Percentiles rank a stretch among this genome's conserved stretches.
These are phyloP conservation scores for Neolamprologus toae DNA, from an alignment of 2,113 vertebrate species.

Conservation along the genomic window DNA sequence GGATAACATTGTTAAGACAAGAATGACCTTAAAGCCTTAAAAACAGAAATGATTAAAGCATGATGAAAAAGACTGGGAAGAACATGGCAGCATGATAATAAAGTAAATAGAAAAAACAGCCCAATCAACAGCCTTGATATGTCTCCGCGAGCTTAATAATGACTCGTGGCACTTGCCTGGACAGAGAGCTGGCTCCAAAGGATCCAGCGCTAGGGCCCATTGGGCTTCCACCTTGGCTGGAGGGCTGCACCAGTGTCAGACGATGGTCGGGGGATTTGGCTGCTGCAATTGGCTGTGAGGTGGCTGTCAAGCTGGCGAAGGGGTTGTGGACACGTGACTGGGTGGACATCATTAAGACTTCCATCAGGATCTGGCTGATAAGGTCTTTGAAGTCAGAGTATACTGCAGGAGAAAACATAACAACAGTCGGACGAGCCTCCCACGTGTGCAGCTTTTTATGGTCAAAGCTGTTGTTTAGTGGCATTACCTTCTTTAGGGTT, in stretches of 20 bases:
- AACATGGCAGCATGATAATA: not conserved
- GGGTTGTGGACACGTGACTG: conserved; percentile 91
- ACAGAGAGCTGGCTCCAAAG: conserved; percentile 88
- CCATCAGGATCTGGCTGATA: conserved; percentile 97
- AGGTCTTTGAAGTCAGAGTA: conserved; percentile 97
- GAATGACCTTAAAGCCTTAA: not conserved
- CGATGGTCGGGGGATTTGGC: conserved; percentile 87
- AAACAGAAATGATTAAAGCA: not conserved
- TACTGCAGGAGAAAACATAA: conserved; percentile 63
- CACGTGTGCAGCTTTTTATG: not conserved
- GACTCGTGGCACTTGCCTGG: conserved; percentile 79
- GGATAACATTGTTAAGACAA: conserved; percentile 64
- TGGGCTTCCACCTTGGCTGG: conserved; percentile 85
- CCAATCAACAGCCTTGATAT: not conserved
- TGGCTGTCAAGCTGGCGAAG: conserved; percentile 94
- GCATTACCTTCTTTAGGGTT: conserved; percentile 86
- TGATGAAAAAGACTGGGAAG: not conserved
- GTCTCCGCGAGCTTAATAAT: not conserved
- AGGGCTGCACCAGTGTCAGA: conserved; percentile 78
- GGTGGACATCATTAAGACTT: conserved; percentile 98
- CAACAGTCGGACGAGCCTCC: not conserved
- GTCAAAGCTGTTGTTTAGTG: not conserved
- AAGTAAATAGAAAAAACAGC: not conserved
- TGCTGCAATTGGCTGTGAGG: conserved; percentile 88
- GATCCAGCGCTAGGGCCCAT: conserved; percentile 85